Evolutionary conservation across 2,888 invertebrate species (phyloP).

Genomic region (Lithophane leautieri): DNA sequence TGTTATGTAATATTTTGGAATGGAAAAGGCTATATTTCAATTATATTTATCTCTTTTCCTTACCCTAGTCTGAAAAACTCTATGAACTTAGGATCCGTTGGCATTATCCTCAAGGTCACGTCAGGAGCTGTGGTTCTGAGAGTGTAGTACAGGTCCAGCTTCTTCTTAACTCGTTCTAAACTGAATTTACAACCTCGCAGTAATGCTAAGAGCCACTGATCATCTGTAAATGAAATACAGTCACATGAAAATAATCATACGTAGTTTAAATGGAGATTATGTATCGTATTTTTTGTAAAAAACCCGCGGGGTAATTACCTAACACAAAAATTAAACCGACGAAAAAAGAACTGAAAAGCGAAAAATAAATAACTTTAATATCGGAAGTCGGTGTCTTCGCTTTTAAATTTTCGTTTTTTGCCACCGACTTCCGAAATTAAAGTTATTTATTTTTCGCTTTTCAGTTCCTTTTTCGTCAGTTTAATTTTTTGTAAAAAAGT

Average conservation of each 20-base stretch:
- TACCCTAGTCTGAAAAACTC: slow-evolving; percentile 88
- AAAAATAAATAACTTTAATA: too few species aligned
- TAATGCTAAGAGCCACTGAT: slow-evolving; percentile 89
- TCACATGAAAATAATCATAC: neutral
- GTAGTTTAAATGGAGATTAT: neutral
- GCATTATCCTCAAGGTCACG: slow-evolving; percentile 87
- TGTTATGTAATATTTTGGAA: too few species aligned
- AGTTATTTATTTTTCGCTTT: too few species aligned
- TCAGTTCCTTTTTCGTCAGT: too few species aligned
- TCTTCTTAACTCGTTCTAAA: slow-evolving; percentile 89
- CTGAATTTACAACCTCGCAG: slow-evolving; percentile 91
- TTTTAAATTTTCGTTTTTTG: too few species aligned
- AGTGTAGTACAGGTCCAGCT: slow-evolving; percentile 91
- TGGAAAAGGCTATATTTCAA: neutral
- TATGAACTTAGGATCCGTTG: slow-evolving; percentile 83
- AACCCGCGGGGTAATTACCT: neutral
- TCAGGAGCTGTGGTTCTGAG: slow-evolving; percentile 91
- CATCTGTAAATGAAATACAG: slow-evolving; percentile 80
- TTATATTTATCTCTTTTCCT: slow-evolving; percentile 42
- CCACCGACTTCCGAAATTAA: too few species aligned
- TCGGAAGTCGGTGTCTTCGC: too few species aligned
- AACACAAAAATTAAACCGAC: too few species aligned
- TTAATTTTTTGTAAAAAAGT: too few species aligned
- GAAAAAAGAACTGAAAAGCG: too few species aligned
- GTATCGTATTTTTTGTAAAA: neutral